These are phyloP conservation scores for Spongia lamella DNA, from an alignment of 37 sponge, comb jelly and placozoan species.

Conservation along the genomic window DNA sequence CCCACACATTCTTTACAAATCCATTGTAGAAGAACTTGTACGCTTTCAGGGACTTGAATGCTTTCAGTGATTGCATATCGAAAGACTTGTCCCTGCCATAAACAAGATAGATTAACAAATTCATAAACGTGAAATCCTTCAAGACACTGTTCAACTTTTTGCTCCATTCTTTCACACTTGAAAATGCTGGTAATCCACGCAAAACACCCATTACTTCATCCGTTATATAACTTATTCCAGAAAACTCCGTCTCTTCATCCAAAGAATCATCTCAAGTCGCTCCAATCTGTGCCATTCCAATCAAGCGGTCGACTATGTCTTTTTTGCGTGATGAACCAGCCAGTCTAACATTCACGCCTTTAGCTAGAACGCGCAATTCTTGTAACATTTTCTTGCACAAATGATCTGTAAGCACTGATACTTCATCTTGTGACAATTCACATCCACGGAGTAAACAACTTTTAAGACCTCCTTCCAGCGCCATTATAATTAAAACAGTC, in stretches of 20 bases:
- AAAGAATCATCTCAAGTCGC: slow-evolving; percentile 12
- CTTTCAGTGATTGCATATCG: no score
- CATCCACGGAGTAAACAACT: no score
- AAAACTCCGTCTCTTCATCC: not conserved
- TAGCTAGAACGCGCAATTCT: slow-evolving; percentile 9
- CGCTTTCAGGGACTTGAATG: slow-evolving; percentile 32
- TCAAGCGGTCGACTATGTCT: slow-evolving; percentile 17
- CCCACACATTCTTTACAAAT: slow-evolving; percentile 28
- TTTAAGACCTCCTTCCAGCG: no score
- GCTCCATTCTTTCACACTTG: slow-evolving; percentile 2
- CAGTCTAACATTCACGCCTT: slow-evolving; percentile 2
- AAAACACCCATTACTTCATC: slow-evolving; percentile 19
- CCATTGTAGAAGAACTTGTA: slow-evolving; percentile 37
- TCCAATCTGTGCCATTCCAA: slow-evolving; percentile 20
- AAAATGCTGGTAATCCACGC: not conserved
- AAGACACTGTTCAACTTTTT: not conserved
- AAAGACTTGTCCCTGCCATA: no score
- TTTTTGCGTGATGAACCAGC: slow-evolving; percentile 19
- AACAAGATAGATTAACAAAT: slow-evolving; percentile 27
- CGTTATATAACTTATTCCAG: slow-evolving; percentile 24
- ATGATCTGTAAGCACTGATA: not conserved
- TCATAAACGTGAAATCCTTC: slow-evolving; percentile 23
- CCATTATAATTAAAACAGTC: no score
- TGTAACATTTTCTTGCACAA: not conserved
- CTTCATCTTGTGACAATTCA: slow-evolving; percentile 4